Evolutionary conservation across 2,797 vertebrate genomes (phyloP).

Genomic region (Sebastes diploproa): DNA sequence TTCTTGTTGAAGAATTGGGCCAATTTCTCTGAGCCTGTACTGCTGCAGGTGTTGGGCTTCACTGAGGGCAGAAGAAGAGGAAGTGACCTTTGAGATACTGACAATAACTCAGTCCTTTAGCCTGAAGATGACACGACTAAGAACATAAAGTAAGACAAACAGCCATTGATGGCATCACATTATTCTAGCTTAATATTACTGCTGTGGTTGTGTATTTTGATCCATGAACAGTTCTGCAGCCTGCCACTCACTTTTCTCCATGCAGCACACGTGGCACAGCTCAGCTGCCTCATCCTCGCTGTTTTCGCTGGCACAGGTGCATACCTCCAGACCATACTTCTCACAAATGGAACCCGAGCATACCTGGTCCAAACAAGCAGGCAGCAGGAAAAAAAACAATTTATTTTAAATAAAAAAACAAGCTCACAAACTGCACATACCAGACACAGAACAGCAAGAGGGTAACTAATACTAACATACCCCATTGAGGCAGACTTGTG

Average conservation of each 20-base stretch:
- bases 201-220: not conserved
- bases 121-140: not conserved
- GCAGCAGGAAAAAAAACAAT: not conserved
- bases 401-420: not conserved
- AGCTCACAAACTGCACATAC: not conserved
- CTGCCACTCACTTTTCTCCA: slow-evolving; percentile 90
- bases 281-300: slow-evolving; percentile 88
- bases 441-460: not conserved
- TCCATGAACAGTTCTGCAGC: not conserved
- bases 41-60: slow-evolving; percentile 88
- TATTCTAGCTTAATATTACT: not conserved
- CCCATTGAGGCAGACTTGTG: slow-evolving; percentile 96
- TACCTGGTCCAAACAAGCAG: slow-evolving; percentile 75
- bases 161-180: not conserved
- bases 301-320: slow-evolving; percentile 89
- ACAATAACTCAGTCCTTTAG: not conserved
- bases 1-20: slow-evolving; percentile 77
- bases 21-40: slow-evolving; percentile 89
- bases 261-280: slow-evolving; percentile 96
- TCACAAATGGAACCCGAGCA: slow-evolving; percentile 96
- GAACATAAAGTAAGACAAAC: not conserved
- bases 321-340: slow-evolving; percentile 87
- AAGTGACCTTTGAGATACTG: not conserved
- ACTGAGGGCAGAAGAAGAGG: slow-evolving; percentile 72
- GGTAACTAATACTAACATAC: slow-evolving; percentile 70